Percentiles rank a stretch among this genome's conserved stretches.
These are phyloP conservation scores for Laspeyria flexula DNA, from an alignment of 2,888 invertebrate genomes.

Conservation along the genomic window DNA sequence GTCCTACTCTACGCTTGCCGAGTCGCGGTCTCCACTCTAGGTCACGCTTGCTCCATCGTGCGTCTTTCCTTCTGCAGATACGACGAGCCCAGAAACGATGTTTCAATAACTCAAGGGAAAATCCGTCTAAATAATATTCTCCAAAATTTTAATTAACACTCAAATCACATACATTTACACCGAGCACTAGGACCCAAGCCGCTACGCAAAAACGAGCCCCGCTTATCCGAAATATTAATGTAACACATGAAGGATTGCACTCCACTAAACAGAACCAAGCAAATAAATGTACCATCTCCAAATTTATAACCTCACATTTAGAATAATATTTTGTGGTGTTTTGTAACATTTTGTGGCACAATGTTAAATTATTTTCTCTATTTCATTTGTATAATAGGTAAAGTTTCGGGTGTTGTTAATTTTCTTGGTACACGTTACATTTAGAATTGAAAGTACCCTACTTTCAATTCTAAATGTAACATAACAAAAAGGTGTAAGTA, in stretches of 20 bases:
- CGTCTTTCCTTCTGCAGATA: too few species aligned
- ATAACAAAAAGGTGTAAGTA: background rate
- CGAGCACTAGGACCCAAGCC: slow-evolving; percentile 6
- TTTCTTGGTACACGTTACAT: slow-evolving; percentile 1
- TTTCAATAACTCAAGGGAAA: background rate
- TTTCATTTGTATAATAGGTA: slow-evolving; percentile 31
- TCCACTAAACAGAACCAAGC: slow-evolving; percentile 40
- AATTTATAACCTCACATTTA: slow-evolving; percentile 34
- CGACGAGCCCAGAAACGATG: too few species aligned
- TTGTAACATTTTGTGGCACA: slow-evolving; percentile 28
- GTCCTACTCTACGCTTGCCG: too few species aligned
- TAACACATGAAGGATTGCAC: slow-evolving; percentile 50
- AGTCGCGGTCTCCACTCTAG: too few species aligned
- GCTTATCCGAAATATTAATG: slow-evolving; percentile 54
- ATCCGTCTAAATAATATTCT: background rate
- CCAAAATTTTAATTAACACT: slow-evolving; percentile 12
- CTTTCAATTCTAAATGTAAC: too few species aligned
- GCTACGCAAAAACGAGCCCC: slow-evolving; percentile 50
- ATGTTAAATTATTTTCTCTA: slow-evolving; percentile 33
- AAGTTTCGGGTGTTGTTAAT: slow-evolving; percentile 23
- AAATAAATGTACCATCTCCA: slow-evolving; percentile 31
- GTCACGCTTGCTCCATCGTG: too few species aligned
- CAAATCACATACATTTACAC: slow-evolving; percentile 5
- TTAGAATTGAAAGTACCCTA: slow-evolving; percentile 2
- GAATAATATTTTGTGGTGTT: slow-evolving; percentile 30